Conservation (phyloP, 2,888 invertebrate genomes). For the Caenorhabditis zanzibari region DNA sequence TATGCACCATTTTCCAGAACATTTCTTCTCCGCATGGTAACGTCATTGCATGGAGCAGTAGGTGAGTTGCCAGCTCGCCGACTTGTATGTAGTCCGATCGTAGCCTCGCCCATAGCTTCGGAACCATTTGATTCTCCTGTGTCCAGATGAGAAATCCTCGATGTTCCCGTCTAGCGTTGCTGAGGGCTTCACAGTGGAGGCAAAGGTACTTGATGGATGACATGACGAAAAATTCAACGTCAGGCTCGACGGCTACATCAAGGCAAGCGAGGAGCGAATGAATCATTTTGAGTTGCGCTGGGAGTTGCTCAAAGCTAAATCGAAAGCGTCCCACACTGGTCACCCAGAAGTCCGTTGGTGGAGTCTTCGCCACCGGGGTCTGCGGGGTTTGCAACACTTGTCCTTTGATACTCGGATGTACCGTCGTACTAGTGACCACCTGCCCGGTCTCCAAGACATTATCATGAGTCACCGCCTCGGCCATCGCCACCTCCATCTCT, state of each 20-base stretch:
- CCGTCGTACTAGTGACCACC: slow-evolving; percentile 89
- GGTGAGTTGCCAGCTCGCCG: slow-evolving; percentile 93
- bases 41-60: slow-evolving; percentile 95
- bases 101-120: slow-evolving; percentile 87
- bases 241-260: slow-evolving; percentile 88
- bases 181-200: slow-evolving; percentile 94
- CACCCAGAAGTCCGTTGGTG: slow-evolving; percentile 88
- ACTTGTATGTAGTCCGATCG: slow-evolving; percentile 85
- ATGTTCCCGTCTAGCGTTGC: slow-evolving; percentile 92
- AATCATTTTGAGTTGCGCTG: slow-evolving; percentile 94
- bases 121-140: slow-evolving; percentile 93
- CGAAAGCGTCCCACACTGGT: slow-evolving; percentile 95
- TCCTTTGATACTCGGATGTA: slow-evolving; percentile 85
- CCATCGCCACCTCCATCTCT: slow-evolving; percentile 89
- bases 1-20: slow-evolving; percentile 95
- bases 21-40: slow-evolving; percentile 95
- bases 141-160: slow-evolving; percentile 81
- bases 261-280: slow-evolving; percentile 90
- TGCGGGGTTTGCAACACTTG: slow-evolving; percentile 53
- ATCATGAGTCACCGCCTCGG: slow-evolving; percentile 92
- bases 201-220: slow-evolving; percentile 94
- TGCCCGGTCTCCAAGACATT: slow-evolving; percentile 88
- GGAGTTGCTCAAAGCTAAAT: slow-evolving; percentile 92
- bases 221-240: slow-evolving; percentile 94
- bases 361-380: slow-evolving; percentile 54